These are phyloP conservation scores for Sialia sialis DNA, from an alignment of 2,113 vertebrate genomes.

Conservation along the genomic window DNA sequence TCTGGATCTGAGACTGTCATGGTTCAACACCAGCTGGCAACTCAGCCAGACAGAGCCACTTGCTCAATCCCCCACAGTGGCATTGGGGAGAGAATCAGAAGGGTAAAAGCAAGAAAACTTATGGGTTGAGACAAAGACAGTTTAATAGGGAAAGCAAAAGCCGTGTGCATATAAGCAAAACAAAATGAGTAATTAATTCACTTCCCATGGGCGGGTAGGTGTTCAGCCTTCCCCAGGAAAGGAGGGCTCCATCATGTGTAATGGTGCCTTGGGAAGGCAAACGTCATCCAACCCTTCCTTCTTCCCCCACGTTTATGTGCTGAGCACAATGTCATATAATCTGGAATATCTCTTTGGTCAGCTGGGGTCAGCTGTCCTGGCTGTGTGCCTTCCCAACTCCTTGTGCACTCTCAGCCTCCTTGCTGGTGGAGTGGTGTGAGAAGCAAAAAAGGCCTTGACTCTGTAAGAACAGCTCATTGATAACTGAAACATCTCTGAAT, in stretches of 20 bases:
- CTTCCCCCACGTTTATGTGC: background rate
- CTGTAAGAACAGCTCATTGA: background rate
- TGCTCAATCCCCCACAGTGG: fast-evolving
- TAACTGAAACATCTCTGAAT: background rate
- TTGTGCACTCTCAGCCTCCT: background rate
- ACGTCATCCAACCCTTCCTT: background rate
- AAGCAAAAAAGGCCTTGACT: background rate
- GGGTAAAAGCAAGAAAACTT: background rate
- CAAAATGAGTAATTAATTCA: background rate
- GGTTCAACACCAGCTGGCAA: background rate
- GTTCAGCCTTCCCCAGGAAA: background rate
- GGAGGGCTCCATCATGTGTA: background rate
- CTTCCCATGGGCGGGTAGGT: background rate
- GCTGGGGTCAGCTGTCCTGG: background rate
- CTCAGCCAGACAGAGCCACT: background rate
- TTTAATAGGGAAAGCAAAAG: background rate
- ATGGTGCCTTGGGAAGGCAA: background rate
- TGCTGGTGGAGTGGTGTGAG: background rate
- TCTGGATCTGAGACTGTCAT: background rate
- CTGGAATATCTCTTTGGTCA: background rate
- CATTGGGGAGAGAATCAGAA: background rate
- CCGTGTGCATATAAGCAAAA: background rate
- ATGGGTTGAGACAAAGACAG: background rate
- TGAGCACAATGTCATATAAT: background rate
- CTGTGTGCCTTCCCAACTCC: background rate